These are phyloP conservation scores for Leptodactylus fallax DNA, from an alignment of 2,797 vertebrate genomes.

Conservation along the genomic window DNA sequence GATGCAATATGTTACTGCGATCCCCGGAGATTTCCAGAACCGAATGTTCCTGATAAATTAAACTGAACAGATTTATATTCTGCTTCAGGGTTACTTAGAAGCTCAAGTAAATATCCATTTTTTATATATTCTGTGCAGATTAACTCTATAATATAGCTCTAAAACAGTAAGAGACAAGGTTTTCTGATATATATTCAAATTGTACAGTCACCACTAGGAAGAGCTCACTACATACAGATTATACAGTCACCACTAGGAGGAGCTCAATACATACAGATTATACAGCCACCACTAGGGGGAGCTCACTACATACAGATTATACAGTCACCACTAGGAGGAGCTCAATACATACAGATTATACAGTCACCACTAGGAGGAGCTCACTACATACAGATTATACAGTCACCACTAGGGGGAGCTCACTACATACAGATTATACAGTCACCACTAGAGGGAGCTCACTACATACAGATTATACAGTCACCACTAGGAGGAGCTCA, in stretches of 20 bases:
- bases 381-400: no score
- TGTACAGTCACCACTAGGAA: no score
- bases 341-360: neutral
- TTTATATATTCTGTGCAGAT: no score
- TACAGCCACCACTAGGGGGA: neutral
- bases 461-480: neutral
- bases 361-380: neutral
- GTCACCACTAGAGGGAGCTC: neutral
- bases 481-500: neutral
- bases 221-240: no score
- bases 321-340: neutral
- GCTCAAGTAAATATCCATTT: no score
- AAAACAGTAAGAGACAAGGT: no score
- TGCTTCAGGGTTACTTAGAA: no score
- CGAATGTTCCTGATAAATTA: neutral
- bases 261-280: neutral
- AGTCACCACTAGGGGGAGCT: no score
- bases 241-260: neutral
- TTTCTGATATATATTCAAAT: neutral
- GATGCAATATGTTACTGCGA: neutral
- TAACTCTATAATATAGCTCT: no score
- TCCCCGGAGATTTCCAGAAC: neutral
- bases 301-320: neutral
- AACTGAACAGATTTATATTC: neutral
- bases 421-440: neutral